These are phyloP conservation scores for Hydrolagus affinis DNA, from an alignment of 2,113 vertebrate genomes.

Conservation along the genomic window DNA sequence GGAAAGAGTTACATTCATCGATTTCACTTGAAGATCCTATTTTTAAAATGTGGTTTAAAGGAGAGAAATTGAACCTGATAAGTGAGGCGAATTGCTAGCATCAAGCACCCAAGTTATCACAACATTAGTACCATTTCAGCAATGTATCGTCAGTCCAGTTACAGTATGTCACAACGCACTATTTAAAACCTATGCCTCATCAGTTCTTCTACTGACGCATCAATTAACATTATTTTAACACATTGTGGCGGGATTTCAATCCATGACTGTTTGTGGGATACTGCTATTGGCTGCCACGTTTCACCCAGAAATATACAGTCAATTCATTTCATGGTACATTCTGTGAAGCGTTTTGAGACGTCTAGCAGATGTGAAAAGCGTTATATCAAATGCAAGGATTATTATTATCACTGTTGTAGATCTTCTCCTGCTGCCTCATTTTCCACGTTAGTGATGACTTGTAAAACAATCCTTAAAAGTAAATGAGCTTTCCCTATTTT, in stretches of 20 bases:
- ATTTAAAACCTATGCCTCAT: neutral
- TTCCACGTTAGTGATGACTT: too few species aligned
- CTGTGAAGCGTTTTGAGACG: too few species aligned
- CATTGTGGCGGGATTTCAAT: too few species aligned
- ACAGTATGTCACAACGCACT: neutral
- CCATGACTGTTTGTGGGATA: neutral
- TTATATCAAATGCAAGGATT: too few species aligned
- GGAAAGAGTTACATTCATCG: neutral
- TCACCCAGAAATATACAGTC: too few species aligned
- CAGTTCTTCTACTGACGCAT: neutral
- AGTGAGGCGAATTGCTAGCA: neutral
- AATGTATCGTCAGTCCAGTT: neutral
- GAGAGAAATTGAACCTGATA: neutral
- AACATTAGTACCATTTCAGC: neutral
- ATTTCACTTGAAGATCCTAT: neutral
- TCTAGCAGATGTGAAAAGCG: too few species aligned
- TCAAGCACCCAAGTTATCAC: neutral
- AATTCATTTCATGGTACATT: too few species aligned
- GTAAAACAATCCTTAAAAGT: too few species aligned
- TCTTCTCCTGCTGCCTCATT: too few species aligned
- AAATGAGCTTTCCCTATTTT: too few species aligned
- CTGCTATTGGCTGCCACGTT: neutral
- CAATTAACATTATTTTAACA: neutral
- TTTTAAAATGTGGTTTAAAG: neutral
- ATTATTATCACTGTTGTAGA: too few species aligned